Percentiles rank a stretch among this genome's conserved stretches.
Evolutionary conservation across 2,797 vertebrate species (phyloP).

Genomic region (Clamator glandarius): DNA sequence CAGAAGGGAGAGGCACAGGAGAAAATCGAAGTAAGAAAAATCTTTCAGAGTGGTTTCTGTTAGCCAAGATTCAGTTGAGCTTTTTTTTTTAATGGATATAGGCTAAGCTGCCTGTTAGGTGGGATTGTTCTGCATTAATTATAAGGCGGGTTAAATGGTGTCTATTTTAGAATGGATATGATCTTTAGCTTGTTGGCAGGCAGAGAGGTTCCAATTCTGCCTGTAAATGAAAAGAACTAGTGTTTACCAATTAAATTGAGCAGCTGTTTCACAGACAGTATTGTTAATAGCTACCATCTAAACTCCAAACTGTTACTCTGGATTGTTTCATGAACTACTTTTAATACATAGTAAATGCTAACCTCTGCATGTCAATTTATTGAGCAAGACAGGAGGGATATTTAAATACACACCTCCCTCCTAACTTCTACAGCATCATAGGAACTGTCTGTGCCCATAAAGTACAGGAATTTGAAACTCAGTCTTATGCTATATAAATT

Average conservation of each 20-base stretch:
- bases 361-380: slow-evolving; percentile 52
- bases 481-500: not conserved
- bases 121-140: slow-evolving; percentile 50
- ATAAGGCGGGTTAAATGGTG: slow-evolving; percentile 28
- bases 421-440: not conserved
- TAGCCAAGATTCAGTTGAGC: not conserved
- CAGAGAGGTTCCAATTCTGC: slow-evolving; percentile 61
- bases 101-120: not conserved
- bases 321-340: slow-evolving; percentile 76
- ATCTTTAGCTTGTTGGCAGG: slow-evolving; percentile 66
- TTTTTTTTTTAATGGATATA: not conserved
- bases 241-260: slow-evolving; percentile 77
- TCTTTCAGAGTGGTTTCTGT: not conserved
- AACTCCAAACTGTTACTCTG: slow-evolving; percentile 65
- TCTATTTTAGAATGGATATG: slow-evolving; percentile 49
- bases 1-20: not conserved
- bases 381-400: not conserved
- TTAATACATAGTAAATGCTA: slow-evolving; percentile 61
- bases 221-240: slow-evolving; percentile 73
- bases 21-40: not conserved
- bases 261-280: slow-evolving; percentile 72
- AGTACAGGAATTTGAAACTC: not conserved
- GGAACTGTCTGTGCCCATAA: not conserved
- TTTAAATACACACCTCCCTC: slow-evolving; percentile 46
- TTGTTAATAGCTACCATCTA: slow-evolving; percentile 74